Base-by-base conservation (phyloP, 1,140 invertebrate species). In the Drosophila yakuba region DNA sequence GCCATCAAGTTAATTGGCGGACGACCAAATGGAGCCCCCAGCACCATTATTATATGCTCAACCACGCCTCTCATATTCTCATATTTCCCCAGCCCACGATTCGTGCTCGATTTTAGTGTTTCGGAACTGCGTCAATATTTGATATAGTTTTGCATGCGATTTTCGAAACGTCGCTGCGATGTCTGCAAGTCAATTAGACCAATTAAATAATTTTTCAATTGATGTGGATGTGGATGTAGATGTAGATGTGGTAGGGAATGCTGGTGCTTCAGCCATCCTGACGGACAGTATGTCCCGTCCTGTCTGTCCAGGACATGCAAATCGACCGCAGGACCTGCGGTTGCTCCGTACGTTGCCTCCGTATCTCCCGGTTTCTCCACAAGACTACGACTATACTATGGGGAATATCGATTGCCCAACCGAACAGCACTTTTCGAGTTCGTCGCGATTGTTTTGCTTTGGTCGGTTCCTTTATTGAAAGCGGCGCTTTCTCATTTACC, bases 201-300 rank as follows among this genome's bases (percentile, higher is more conserved):
- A 78, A 78, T 78, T 78, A 77, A 78, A 78, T 78, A 58, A 36
- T 63, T 67, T 75, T 75, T 58, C 56, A 76, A 76, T 75, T 67
- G 61, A 54, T 36, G 52, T 67, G 48, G 43, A 52, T 28, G 28
- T 28, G 5, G 6, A 52, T 41, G 52, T 66, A 43, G 61, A 54
- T 41, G 52, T 67, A 43, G 43, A 52, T 25, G 25, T 32, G 32
- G 8, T 32, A 15, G 36, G 55, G 45, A 57, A 36, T 57, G 23
- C 14, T 57, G 35, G 20, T 39, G 71, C n/a, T 38, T 38, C 12
- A 48, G n/a, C 45, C 39, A 64, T 74, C 32, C 54, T 32, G 20
- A 14, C 20, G 48, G 25, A 32, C 38, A 14, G 44, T 20, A 14
- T 52, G 50, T 36, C 32, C 32, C 10, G 50, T 52, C 7, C 32